phyloP scores from a whole-genome alignment of 2,113 vertebrate species.

The Paralichthys olivaceus region DNA sequence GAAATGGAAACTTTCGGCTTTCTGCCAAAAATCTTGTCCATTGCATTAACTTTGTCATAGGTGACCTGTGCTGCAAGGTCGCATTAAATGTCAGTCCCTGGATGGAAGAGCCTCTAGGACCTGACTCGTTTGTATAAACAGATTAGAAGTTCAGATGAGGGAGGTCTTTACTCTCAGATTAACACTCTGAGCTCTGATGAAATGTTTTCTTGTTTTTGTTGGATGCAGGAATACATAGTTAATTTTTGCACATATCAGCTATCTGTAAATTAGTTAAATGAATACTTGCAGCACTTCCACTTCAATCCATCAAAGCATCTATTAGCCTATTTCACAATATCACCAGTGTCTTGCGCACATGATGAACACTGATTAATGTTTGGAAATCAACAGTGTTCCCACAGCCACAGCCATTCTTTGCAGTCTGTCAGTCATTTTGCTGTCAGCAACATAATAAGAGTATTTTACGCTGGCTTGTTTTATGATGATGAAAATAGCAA shows the following conservation, averaged over 20 bases:
- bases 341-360: constrained; percentile 3
- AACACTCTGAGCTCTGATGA: neutral
- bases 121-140: neutral
- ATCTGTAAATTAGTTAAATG: neutral
- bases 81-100: too few relatives aligned
- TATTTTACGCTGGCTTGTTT: constrained; percentile 32
- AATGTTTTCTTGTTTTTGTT: neutral
- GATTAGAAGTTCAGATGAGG: neutral
- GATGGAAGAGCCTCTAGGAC: neutral
- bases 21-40: too few relatives aligned
- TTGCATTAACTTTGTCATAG: too few relatives aligned
- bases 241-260: neutral
- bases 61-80: too few relatives aligned
- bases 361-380: constrained; percentile 30
- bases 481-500: constrained; percentile 55
- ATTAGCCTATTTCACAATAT: constrained; percentile 32
- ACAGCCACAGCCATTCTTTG: constrained; percentile 12
- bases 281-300: neutral
- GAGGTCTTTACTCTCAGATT: neutral
- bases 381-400: constrained; percentile 34
- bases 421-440: constrained; percentile 42
- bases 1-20: neutral
- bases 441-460: constrained; percentile 46
- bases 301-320: neutral
- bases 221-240: neutral